Percentiles rank a stretch among this genome's conserved stretches.
phyloP scores from a whole-genome alignment of 2,797 vertebrate species.

The Eurystomus glaucurus region DNA sequence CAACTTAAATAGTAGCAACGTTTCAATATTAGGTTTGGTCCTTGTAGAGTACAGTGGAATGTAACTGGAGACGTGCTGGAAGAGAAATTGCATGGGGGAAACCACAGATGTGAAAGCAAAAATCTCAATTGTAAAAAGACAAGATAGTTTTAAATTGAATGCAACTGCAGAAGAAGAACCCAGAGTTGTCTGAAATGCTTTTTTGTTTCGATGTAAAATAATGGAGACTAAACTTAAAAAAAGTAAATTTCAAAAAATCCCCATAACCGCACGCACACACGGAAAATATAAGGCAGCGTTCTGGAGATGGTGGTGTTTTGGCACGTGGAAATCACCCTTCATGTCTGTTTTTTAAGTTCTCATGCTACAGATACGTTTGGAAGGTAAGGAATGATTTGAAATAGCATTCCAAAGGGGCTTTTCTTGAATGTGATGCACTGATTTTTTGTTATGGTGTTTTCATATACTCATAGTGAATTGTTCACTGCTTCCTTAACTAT shows the following conservation, averaged over 20 bases:
- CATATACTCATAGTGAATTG: slow-evolving; percentile 79
- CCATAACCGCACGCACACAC: neutral
- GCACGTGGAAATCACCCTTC: slow-evolving; percentile 49
- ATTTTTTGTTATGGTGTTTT: slow-evolving; percentile 84
- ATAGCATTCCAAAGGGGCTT: slow-evolving; percentile 76
- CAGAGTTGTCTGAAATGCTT: neutral
- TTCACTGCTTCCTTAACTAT: slow-evolving; percentile 84
- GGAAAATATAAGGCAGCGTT: slow-evolving; percentile 56
- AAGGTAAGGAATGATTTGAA: slow-evolving; percentile 74
- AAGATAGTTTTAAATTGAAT: slow-evolving; percentile 44
- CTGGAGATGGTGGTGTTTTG: slow-evolving; percentile 34
- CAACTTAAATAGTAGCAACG: neutral
- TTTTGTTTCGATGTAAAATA: slow-evolving; percentile 47
- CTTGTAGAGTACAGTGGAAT: neutral
- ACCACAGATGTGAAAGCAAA: slow-evolving; percentile 51
- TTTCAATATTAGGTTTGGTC: slow-evolving; percentile 36
- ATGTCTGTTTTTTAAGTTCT: slow-evolving; percentile 73
- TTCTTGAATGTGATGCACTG: slow-evolving; percentile 90
- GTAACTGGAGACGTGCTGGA: slow-evolving; percentile 28
- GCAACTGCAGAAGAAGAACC: slow-evolving; percentile 45
- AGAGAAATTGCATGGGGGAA: slow-evolving; percentile 40
- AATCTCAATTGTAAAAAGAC: slow-evolving; percentile 43
- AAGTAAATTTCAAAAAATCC: neutral
- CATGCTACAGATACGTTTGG: slow-evolving; percentile 65
- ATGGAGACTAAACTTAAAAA: slow-evolving; percentile 18